Percentiles rank a stretch among this genome's conserved stretches.
These are phyloP conservation scores for Pollenia angustigena DNA, from an alignment of 2,888 invertebrate species.

Conservation along the genomic window DNA sequence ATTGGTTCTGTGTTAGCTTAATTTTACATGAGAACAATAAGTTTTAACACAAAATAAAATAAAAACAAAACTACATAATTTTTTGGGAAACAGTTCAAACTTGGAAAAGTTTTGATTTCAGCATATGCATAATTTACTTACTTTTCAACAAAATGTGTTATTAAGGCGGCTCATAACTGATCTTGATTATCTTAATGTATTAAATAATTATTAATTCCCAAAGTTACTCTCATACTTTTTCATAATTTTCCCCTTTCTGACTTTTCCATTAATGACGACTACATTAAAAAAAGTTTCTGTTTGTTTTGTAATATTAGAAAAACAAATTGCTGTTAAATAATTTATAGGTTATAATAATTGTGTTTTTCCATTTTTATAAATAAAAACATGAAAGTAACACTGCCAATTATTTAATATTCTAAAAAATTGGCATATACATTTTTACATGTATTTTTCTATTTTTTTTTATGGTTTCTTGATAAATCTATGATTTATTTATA, in stretches of 20 bases:
- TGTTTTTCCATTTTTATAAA: slow-evolving; percentile 9
- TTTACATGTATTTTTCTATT: background rate
- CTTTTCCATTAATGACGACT: slow-evolving; percentile 27
- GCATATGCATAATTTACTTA: too few species aligned
- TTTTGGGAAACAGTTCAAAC: too few species aligned
- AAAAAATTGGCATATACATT: slow-evolving; percentile 65
- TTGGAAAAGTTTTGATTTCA: too few species aligned
- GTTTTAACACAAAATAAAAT: too few species aligned
- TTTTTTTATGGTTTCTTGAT: background rate
- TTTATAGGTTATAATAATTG: slow-evolving; percentile 3
- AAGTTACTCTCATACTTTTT: background rate
- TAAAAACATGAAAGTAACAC: slow-evolving; percentile 46
- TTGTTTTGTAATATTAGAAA: background rate
- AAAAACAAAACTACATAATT: too few species aligned
- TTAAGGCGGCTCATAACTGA: too few species aligned
- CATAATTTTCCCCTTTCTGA: slow-evolving; percentile 9
- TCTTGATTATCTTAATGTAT: too few species aligned
- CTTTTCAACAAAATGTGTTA: too few species aligned
- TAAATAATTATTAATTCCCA: too few species aligned
- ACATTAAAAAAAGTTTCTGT: background rate
- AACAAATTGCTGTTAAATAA: slow-evolving; percentile 15
- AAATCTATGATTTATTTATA: background rate
- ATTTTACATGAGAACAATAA: too few species aligned
- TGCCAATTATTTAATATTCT: slow-evolving; percentile 71
- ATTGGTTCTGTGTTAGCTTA: too few species aligned